These are phyloP conservation scores for Acromyrmex charruanus DNA, from an alignment of 1,140 invertebrate genomes.

Conservation along the genomic window DNA sequence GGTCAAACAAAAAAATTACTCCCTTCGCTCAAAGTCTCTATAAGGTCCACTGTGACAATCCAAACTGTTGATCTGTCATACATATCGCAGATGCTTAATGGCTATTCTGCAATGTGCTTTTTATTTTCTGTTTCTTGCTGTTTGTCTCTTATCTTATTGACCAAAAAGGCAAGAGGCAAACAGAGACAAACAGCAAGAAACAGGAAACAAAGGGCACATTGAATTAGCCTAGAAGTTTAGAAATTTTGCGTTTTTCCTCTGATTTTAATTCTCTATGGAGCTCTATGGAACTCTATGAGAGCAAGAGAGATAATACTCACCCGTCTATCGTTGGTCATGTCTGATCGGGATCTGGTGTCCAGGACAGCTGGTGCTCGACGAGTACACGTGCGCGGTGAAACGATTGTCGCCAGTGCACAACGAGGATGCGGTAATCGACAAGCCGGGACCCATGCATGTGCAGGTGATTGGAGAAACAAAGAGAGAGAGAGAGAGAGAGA, in stretches of 20 bases:
- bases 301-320: slow-evolving; percentile 76
- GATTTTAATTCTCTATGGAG: background rate
- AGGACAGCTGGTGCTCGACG: slow-evolving; percentile 49
- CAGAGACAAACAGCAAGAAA: no score
- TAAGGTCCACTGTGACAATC: background rate
- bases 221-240: no score
- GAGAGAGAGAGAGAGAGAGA: background rate
- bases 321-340: slow-evolving; percentile 85
- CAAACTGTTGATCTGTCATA: background rate
- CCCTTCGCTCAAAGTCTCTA: background rate
- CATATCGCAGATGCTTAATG: background rate
- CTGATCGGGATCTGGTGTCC: slow-evolving; percentile 62
- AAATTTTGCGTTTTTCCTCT: background rate
- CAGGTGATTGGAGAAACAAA: slow-evolving; percentile 77
- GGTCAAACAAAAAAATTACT: background rate
- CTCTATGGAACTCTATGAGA: background rate
- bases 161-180: no score
- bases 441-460: slow-evolving; percentile 83
- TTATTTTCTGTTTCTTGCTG: no score
- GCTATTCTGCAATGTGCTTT: no score
- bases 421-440: slow-evolving; percentile 74
- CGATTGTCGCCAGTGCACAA: slow-evolving; percentile 70
- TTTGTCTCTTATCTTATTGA: no score
- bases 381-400: slow-evolving; percentile 64
- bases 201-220: no score